Base-by-base conservation (phyloP, 2,888 invertebrate genomes). In the Caenorhabditis auriculariae region DNA sequence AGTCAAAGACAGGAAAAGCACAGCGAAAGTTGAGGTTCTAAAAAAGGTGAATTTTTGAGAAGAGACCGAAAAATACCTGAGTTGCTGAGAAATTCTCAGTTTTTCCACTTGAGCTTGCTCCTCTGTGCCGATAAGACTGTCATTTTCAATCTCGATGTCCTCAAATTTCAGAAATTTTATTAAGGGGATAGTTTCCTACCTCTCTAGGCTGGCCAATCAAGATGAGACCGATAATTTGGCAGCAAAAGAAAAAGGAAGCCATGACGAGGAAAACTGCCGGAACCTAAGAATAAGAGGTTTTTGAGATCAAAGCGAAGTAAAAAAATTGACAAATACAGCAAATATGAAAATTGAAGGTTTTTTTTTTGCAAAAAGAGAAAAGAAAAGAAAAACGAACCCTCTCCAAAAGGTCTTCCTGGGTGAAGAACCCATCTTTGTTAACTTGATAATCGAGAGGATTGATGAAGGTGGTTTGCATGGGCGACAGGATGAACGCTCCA, bases 381-480 rank as follows among this genome's bases (percentile, higher is more conserved):
- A 9, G 35, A 32, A n/a, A 9, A n/a, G 19, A 23, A 9, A 24
- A 15, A 6, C 48, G 19, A 4, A 65, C 76, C 17, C 77, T 47
- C 50, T 77, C 76, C 21, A 79, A 60, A 6, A 79, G 65, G 42
- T 79, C 79, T n/a, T 55, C 59, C 52, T 79, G 76, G 1, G 74
- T 75, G 53, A 79, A 79, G 49, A 55, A 76, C 50, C 75, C 76
- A 3, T 79, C 66, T 7, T 47, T 54, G 50, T 77, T 69, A 12
- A 72, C 70, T 6, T 66, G 56, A 35, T 75, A 72, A 35, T 79
- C 75, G 21, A 74, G 53, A 1, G 79, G 79, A 59, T 79, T 79
- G 41, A 79, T 72, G 49, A 66, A 78, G 19, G 61, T 69, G 17
- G 77, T 78, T 47, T 67, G 70, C n/a, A 65, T 59, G 0, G 66